Conservation (phyloP, 2,888 invertebrate species). For the Tenodera sinensis region DNA sequence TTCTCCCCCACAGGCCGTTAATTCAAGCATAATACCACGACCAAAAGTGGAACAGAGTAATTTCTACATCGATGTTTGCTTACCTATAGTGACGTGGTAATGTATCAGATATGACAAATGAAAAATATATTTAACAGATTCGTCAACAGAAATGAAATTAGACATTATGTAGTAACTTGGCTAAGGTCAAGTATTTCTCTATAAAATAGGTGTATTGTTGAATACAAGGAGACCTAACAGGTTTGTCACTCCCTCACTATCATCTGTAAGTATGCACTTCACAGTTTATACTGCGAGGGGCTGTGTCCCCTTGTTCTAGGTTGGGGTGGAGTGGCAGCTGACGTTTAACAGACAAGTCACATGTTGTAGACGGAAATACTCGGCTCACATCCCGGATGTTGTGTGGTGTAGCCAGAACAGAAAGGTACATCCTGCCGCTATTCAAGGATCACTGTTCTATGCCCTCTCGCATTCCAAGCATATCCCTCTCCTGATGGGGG, state of each 20-base stretch:
- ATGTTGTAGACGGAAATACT: background rate
- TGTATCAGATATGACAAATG: too few species aligned
- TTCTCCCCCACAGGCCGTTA: too few species aligned
- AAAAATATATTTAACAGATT: too few species aligned
- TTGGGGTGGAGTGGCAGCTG: background rate
- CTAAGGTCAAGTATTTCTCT: background rate
- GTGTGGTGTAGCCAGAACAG: background rate
- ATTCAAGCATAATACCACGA: too few species aligned
- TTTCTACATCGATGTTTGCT: too few species aligned
- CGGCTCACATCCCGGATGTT: background rate
- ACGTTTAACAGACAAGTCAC: background rate
- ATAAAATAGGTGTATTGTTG: background rate
- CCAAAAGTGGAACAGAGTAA: too few species aligned
- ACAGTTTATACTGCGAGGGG: background rate
- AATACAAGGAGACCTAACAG: background rate
- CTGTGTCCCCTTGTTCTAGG: background rate
- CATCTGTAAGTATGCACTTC: background rate
- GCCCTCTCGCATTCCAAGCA: background rate
- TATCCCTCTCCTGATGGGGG: background rate
- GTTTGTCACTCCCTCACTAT: background rate
- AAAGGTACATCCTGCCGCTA: background rate
- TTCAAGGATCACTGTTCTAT: background rate
- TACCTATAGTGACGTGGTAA: too few species aligned
- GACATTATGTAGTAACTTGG: background rate
- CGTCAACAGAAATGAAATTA: background rate